These are phyloP conservation scores for Pristiophorus japonicus DNA, from an alignment of 2,113 vertebrate species.

Conservation along the genomic window DNA sequence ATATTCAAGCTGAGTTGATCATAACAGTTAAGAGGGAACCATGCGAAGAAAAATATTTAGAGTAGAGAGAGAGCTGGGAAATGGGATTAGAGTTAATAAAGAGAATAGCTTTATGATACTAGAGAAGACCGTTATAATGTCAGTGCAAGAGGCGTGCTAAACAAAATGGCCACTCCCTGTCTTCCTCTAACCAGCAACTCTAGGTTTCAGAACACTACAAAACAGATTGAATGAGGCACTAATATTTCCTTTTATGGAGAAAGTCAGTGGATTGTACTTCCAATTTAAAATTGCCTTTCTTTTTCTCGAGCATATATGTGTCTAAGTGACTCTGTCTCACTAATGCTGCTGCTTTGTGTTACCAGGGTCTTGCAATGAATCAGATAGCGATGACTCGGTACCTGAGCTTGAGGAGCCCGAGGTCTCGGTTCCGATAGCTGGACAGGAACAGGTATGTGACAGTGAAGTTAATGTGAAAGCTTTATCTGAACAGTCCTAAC, in stretches of 20 bases:
- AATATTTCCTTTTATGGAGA: neutral
- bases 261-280: neutral
- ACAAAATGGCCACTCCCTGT: neutral
- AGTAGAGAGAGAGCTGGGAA: neutral
- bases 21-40: too few relatives aligned
- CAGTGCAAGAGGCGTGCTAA: neutral
- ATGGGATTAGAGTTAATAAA: neutral
- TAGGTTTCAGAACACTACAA: neutral
- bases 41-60: neutral
- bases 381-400: conserved; percentile 79
- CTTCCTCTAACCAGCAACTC: neutral
- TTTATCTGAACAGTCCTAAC: neutral
- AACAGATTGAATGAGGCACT: neutral
- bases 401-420: conserved; percentile 77
- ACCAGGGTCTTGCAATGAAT: conserved; percentile 73
- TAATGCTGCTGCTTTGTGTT: conserved; percentile 40
- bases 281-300: neutral
- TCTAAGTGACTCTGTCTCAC: neutral
- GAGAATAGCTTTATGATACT: neutral
- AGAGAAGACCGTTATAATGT: neutral
- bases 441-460: conserved; percentile 63
- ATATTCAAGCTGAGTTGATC: too few relatives aligned
- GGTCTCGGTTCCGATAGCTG: conserved; percentile 49
- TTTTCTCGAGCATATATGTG: neutral
- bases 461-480: neutral